These are phyloP conservation scores for Paramacrobiotus metropolitanus DNA, from an alignment of 1,140 invertebrate species.

Conservation along the genomic window DNA sequence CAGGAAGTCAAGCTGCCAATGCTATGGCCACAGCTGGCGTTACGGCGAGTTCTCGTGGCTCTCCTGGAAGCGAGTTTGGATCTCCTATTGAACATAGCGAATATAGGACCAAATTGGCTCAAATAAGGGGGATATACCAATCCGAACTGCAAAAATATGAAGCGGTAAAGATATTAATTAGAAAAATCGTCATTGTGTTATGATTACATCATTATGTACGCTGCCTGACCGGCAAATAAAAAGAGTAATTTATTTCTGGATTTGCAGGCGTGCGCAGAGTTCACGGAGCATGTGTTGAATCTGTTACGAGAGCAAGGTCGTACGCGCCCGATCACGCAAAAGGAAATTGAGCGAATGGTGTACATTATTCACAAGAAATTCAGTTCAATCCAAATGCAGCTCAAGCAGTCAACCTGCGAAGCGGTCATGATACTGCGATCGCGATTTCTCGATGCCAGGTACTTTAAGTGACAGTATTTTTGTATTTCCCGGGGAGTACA, in stretches of 20 bases:
- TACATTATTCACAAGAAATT: constrained; percentile 99
- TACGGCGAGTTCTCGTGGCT: constrained; percentile 14
- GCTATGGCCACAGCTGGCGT: constrained; percentile 47
- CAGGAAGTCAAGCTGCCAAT: constrained; percentile 67
- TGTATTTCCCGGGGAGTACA: too few relatives aligned
- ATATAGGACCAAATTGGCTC: constrained; percentile 91
- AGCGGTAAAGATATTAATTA: constrained; percentile 33
- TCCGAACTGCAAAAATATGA: constrained; percentile 98
- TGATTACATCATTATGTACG: background rate
- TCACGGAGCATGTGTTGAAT: constrained; percentile 98
- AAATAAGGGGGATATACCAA: constrained; percentile 96
- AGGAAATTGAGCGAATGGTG: constrained; percentile 98
- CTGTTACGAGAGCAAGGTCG: constrained; percentile 86
- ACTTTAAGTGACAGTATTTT: too few relatives aligned
- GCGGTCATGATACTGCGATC: constrained; percentile 96
- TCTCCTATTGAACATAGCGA: constrained; percentile 83
- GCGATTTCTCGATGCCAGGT: constrained; percentile 67
- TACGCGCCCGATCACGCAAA: constrained; percentile 75
- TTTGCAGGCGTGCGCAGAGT: constrained; percentile 78
- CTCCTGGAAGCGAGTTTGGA: constrained; percentile 5
- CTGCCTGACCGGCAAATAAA: background rate
- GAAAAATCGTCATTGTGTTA: background rate
- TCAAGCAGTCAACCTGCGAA: constrained; percentile 98
- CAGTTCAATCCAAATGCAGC: constrained; percentile 96
- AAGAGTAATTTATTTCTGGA: too few relatives aligned